Conservation (phyloP, 2,113 vertebrate species). For the Hassar affinis region DNA sequence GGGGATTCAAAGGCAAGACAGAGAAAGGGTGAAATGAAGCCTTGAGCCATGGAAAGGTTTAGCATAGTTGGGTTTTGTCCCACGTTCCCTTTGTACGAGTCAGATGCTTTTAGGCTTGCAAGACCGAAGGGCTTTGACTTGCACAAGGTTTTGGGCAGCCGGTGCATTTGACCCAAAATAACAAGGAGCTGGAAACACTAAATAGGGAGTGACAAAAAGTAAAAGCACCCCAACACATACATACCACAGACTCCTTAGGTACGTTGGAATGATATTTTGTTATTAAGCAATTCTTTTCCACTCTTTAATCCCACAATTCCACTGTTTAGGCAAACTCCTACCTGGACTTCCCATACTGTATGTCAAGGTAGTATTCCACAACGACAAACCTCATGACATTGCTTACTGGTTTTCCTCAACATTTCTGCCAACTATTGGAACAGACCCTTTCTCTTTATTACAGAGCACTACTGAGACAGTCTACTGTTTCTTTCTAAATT, state of each 20-base stretch:
- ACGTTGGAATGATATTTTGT: neutral
- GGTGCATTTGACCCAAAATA: constrained; percentile 49
- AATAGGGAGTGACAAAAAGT: constrained; percentile 10
- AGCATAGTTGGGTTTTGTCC: constrained; percentile 54
- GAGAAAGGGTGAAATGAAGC: constrained; percentile 42
- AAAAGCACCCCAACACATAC: neutral
- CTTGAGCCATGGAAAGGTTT: constrained; percentile 46
- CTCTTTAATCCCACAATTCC: no score
- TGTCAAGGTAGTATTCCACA: neutral
- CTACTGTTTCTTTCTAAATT: neutral
- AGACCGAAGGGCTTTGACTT: constrained; percentile 50
- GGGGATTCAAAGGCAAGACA: constrained; percentile 13
- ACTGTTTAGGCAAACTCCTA: neutral
- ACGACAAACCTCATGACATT: neutral
- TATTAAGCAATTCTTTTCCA: neutral
- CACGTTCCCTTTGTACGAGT: constrained; percentile 50
- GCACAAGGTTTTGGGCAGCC: constrained; percentile 37
- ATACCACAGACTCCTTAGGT: neutral
- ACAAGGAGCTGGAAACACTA: constrained; percentile 41
- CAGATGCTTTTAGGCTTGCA: constrained; percentile 48
- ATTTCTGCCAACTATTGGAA: neutral
- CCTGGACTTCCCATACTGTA: neutral
- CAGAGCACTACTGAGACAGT: neutral
- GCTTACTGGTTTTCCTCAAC: neutral
- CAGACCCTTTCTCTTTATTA: neutral